Percentiles rank a stretch among this genome's conserved stretches.
Evolutionary conservation across 1,140 invertebrate genomes (phyloP).

Genomic region (Ceratosolen fusciceps): DNA sequence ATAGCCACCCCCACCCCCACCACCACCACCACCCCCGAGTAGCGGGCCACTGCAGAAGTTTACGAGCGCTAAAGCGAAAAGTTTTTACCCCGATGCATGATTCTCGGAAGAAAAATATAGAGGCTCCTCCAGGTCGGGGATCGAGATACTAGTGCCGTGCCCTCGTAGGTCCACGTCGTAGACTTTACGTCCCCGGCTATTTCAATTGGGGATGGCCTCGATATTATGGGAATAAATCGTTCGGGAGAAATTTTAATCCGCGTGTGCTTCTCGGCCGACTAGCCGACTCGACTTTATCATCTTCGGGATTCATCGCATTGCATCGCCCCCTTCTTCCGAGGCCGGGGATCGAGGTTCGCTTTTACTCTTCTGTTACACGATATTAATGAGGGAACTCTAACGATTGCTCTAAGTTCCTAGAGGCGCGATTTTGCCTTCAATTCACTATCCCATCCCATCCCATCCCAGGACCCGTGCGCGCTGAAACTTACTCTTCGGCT

Average conservation of each 20-base stretch:
- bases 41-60: neutral
- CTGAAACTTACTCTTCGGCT: too few species aligned
- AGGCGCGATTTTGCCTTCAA: neutral
- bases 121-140: neutral
- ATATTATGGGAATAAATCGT: neutral
- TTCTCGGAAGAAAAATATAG: slow-evolving; percentile 27
- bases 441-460: too few species aligned
- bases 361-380: neutral
- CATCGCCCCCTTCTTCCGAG: too few species aligned
- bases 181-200: too few species aligned
- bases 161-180: too few species aligned
- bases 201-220: too few species aligned
- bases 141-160: neutral
- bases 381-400: neutral
- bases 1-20: too few species aligned
- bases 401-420: neutral
- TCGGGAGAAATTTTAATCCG: slow-evolving; percentile 20
- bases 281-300: too few species aligned
- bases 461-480: too few species aligned
- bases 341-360: neutral
- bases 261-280: neutral
- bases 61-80: neutral
- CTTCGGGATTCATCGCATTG: too few species aligned
- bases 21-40: too few species aligned
- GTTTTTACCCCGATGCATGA: slow-evolving; percentile 28